Evolutionary conservation across 1,140 invertebrate species (phyloP), one percentile per base, ranked within the genome.

Genomic region (Formica selysi): DNA sequence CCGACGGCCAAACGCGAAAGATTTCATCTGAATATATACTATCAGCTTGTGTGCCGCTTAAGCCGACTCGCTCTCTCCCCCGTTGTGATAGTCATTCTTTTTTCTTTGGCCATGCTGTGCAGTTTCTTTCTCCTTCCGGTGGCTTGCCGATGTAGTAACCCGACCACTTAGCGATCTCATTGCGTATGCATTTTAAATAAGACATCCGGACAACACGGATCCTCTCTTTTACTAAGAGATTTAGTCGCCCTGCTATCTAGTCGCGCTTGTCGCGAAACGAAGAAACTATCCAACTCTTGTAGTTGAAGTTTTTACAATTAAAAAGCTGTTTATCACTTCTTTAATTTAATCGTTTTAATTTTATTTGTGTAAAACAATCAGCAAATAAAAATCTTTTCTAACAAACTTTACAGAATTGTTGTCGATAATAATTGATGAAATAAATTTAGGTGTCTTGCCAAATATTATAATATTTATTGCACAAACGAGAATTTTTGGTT

Each of bases 11-110:
- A 89, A 85, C 84, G 80, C 84, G 80, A 88, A 91, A 92, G 85
- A 89, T 86, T 86, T 87, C 70, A 86, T 89, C 57, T 64, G 67
- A 89, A 90, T 88, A 70, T 87, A 65, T 67, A 74, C 16, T 78
- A 59, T 87, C 73, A 22, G 22, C 10, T 3, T 65, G 41, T 44
- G 32, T 67, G 19, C 57, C 36, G 48, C 7, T 79, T 79, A 67
- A 89, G 57, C 74, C 32, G 59, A n/a, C 11, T 78, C 59, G 22
- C 13, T 65, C 4, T 4, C 29, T n/a, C 19, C 48, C 51, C 41
- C 78, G n/a, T 44, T 76, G 10, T 29, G 10, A n/a, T 32, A 54
- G 8, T 13, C 68, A 26, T 6, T 13, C 16, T 54, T 1, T 19
- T 81, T 65, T 44, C 26, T 26, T 36, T 44, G 22, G n/a, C 32